Evolutionary conservation across 2,113 vertebrate species (phyloP).

Genomic region (Edolisoma coerulescens): DNA sequence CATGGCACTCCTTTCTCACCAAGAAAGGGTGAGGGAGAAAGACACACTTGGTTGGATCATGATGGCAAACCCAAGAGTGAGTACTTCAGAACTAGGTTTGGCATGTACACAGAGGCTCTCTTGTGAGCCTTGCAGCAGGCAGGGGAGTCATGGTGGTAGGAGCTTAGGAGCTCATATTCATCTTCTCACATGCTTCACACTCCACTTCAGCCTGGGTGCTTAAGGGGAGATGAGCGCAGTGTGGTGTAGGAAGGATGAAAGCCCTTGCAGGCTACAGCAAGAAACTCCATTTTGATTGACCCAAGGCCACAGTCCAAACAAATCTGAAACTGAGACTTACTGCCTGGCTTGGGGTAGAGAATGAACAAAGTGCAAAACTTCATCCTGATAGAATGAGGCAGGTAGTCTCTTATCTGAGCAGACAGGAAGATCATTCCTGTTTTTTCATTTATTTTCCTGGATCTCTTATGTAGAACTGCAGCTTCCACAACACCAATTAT

Average conservation of each 20-base stretch:
- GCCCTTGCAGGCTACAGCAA: not conserved
- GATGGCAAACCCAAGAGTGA: not conserved
- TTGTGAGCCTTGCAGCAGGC: not conserved
- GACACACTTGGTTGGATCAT: not conserved
- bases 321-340: not conserved
- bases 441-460: not conserved
- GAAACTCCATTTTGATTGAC: not conserved
- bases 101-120: not conserved
- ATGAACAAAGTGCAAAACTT: not conserved
- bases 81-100: not conserved
- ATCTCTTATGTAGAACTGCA: not conserved
- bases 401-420: not conserved
- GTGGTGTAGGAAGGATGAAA: not conserved
- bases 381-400: not conserved
- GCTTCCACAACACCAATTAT: not conserved
- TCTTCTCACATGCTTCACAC: fast-evolving
- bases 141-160: not conserved
- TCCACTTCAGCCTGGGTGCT: not conserved
- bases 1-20: fast-evolving
- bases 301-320: not conserved
- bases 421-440: not conserved
- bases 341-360: not conserved
- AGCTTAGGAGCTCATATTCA: fast-evolving
- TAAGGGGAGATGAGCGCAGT: not conserved
- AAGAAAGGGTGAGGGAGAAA: too few relatives aligned